Evolutionary conservation across 2,888 invertebrate species (phyloP).

Genomic region (Caradrina kadenii): DNA sequence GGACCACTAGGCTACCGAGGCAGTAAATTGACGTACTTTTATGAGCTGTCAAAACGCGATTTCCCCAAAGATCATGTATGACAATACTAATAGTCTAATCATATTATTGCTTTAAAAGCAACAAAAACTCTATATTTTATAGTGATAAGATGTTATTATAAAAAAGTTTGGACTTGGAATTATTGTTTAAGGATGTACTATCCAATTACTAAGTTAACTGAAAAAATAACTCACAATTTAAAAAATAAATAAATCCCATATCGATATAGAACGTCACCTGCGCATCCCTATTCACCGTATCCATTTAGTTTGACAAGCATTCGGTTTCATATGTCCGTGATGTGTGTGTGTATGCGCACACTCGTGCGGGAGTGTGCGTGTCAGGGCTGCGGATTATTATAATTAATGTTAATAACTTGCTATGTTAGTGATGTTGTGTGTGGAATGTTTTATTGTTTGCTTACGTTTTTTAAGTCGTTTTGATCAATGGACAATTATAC

Average conservation of each 20-base stretch:
- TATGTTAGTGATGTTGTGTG: slow-evolving; percentile 13
- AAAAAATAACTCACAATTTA: background rate
- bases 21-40: too few species aligned
- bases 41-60: too few species aligned
- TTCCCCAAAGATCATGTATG: too few species aligned
- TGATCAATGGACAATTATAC: too few species aligned
- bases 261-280: slow-evolving; percentile 30
- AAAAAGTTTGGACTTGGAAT: too few species aligned
- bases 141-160: too few species aligned
- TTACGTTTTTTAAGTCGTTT: slow-evolving; percentile 3
- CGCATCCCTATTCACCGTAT: slow-evolving; percentile 82
- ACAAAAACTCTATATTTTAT: too few species aligned
- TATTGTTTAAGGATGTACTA: too few species aligned
- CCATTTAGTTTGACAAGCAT: slow-evolving; percentile 91
- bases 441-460: slow-evolving; percentile 22
- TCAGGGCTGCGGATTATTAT: slow-evolving; percentile 70
- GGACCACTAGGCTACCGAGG: too few species aligned
- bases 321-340: slow-evolving; percentile 86
- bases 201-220: too few species aligned
- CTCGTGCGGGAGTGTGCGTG: slow-evolving; percentile 62
- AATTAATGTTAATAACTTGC: slow-evolving; percentile 59
- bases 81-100: too few species aligned
- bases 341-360: slow-evolving; percentile 57
- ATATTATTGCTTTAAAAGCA: too few species aligned
- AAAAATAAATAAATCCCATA: slow-evolving; percentile 1